Conservation (phyloP, 2,797 vertebrate genomes). For the Helostoma temminkii region DNA sequence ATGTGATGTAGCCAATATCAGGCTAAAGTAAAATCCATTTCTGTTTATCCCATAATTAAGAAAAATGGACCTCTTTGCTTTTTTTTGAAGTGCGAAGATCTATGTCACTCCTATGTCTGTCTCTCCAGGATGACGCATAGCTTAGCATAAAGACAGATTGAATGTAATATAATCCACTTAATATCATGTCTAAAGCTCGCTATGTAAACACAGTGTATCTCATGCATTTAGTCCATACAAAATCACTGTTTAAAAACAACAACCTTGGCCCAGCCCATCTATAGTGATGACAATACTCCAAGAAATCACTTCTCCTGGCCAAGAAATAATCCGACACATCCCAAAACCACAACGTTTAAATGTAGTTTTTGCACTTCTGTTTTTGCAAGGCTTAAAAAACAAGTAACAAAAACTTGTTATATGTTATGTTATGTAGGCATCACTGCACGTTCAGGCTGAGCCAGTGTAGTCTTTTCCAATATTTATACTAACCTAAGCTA, state of each 20-base stretch:
- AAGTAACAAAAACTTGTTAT: background rate
- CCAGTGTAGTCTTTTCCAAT: background rate
- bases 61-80: background rate
- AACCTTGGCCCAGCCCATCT: background rate
- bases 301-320: background rate
- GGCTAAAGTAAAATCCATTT: background rate
- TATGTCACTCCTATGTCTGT: background rate
- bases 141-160: slow-evolving; percentile 1
- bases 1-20: background rate
- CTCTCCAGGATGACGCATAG: background rate
- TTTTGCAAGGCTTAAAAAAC: background rate
- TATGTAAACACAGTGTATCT: background rate
- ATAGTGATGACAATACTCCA: slow-evolving; percentile 2
- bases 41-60: background rate
- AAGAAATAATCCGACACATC: background rate
- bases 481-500: slow-evolving; percentile 1
- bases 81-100: background rate
- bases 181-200: background rate
- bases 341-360: background rate
- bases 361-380: no score
- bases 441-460: background rate
- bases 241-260: slow-evolving; percentile 5
- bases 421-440: no score
- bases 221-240: background rate
- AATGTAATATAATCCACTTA: background rate